Evolutionary conservation across 2,113 vertebrate species (phyloP).

Genomic region (Microcebus ravelobensis): DNA sequence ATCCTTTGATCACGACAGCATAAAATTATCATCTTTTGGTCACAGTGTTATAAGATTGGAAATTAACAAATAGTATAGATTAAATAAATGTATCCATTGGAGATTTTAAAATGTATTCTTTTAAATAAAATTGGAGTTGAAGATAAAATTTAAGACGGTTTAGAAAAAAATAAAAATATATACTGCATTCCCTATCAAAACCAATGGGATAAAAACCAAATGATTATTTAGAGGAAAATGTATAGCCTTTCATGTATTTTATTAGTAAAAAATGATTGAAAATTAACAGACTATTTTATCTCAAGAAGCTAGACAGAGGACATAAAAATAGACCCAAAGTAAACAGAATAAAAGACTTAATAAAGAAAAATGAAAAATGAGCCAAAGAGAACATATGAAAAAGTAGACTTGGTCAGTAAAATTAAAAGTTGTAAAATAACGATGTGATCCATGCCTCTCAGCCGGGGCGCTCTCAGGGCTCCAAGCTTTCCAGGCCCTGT

Average conservation of each 20-base stretch:
- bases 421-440: background rate
- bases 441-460: background rate
- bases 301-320: background rate
- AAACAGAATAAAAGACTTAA: background rate
- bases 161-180: background rate
- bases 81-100: background rate
- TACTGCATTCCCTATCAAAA: background rate
- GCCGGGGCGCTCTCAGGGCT: fast-evolving
- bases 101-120: background rate
- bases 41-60: background rate
- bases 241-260: background rate
- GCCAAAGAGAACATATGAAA: background rate
- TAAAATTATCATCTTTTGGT: background rate
- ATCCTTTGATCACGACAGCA: background rate
- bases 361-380: background rate
- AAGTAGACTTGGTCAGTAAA: background rate
- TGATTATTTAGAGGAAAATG: background rate
- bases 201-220: background rate
- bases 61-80: background rate
- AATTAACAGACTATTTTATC: background rate
- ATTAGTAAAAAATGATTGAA: background rate
- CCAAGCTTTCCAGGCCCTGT: fast-evolving
- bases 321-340: background rate
- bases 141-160: background rate
- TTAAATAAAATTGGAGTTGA: background rate